phyloP scores from a whole-genome alignment of 2,797 vertebrate species.

The Cephalopachus bancanus region DNA sequence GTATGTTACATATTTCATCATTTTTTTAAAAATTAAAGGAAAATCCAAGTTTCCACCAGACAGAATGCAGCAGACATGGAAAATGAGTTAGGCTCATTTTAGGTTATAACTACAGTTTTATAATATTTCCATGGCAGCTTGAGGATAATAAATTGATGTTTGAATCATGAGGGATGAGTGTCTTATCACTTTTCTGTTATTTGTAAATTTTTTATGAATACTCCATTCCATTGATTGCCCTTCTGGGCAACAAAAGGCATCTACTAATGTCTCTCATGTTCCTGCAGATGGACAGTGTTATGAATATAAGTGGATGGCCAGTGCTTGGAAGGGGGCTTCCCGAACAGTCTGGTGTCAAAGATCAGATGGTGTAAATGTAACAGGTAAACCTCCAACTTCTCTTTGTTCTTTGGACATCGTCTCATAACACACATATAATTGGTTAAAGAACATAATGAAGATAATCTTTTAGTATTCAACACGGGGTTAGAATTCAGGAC shows the following conservation, averaged over 20 bases:
- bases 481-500: background rate
- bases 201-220: background rate
- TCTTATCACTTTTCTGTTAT: background rate
- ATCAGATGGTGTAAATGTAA: conserved; percentile 97
- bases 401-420: background rate
- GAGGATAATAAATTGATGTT: background rate
- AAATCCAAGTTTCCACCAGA: background rate
- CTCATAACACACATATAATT: background rate
- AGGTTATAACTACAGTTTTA: background rate
- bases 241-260: background rate
- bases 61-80: background rate
- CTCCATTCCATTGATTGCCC: background rate
- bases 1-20: background rate
- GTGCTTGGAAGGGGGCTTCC: conserved; percentile 93
- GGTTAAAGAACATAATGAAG: background rate
- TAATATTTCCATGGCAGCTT: background rate
- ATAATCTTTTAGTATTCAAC: background rate
- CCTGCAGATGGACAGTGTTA: conserved; percentile 95
- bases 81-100: background rate
- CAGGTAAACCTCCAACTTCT: conserved; percentile 90
- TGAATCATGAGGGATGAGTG: background rate
- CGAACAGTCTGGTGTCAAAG: conserved; percentile 96
- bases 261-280: background rate
- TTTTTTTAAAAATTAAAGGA: background rate
- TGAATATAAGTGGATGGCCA: conserved; percentile 96